A percentile compares a stretch with the other conserved stretches of the same genome.
Evolutionary conservation across 2,888 invertebrate genomes (phyloP).

Genomic region (Carpatolechia fugitivella): DNA sequence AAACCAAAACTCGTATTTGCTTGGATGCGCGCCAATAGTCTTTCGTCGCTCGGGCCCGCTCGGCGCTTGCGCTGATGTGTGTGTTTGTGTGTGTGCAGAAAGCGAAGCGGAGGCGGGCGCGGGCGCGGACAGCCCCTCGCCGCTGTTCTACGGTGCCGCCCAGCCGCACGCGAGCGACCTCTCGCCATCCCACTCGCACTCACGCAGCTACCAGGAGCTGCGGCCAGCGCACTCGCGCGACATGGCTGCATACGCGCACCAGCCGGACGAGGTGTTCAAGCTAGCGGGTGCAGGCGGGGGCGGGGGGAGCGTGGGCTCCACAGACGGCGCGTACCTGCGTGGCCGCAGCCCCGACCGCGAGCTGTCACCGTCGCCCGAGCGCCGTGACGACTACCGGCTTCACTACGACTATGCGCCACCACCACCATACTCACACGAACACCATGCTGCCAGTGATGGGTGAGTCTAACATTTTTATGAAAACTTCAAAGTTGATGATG

Average conservation of each 20-base stretch:
- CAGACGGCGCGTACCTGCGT: conserved; percentile 58
- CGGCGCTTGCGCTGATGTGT: neutral
- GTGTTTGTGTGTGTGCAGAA: conserved; percentile 56
- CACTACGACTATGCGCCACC: conserved; percentile 62
- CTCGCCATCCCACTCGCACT: conserved; percentile 65
- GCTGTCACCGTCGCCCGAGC: conserved; percentile 51
- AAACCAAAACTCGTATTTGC: too few relatives aligned
- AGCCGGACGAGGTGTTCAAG: conserved; percentile 58
- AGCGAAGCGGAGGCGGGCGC: conserved; percentile 44
- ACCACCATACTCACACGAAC: conserved; percentile 52
- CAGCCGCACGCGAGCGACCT: conserved; percentile 40
- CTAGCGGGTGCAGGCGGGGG: conserved; percentile 32
- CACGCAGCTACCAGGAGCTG: conserved; percentile 75
- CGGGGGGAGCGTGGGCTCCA: conserved; percentile 38
- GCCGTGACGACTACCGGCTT: conserved; percentile 53
- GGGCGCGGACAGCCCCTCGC: conserved; percentile 61
- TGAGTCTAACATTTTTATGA: too few relatives aligned
- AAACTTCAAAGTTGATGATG: too few relatives aligned
- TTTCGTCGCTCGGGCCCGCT: neutral
- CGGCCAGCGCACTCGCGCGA: conserved; percentile 67
- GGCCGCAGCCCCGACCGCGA: conserved; percentile 57
- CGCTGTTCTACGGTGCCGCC: conserved; percentile 62
- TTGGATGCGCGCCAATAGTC: neutral
- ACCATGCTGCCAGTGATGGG: conserved; percentile 58
- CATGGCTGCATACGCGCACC: conserved; percentile 70